Conservation (phyloP, 2,888 invertebrate genomes). For the Habrosyne pyritoides region DNA sequence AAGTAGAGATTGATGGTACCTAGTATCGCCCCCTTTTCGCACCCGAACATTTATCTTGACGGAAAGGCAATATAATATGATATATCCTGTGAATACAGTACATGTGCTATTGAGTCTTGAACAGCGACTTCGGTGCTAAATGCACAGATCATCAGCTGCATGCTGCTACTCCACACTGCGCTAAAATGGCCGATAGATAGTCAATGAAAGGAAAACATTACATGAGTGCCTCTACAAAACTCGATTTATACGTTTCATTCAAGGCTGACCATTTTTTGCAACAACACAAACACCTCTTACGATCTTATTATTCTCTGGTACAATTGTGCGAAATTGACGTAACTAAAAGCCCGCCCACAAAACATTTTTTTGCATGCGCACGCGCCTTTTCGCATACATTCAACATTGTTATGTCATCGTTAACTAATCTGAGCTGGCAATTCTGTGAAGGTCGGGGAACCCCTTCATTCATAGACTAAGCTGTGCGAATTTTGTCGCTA, state of each 20-base stretch:
- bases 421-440: conserved; percentile 56
- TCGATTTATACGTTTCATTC: conserved; percentile 17
- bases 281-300: conserved; percentile 54
- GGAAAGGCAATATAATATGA: too few relatives aligned
- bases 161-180: too few relatives aligned
- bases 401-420: conserved; percentile 74
- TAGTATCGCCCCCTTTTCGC: too few relatives aligned
- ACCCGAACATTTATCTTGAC: too few relatives aligned
- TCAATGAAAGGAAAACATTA: too few relatives aligned
- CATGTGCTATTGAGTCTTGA: too few relatives aligned
- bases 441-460: conserved; percentile 76
- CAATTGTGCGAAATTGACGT: conserved; percentile 81
- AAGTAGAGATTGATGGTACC: too few relatives aligned
- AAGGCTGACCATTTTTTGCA: conserved; percentile 41
- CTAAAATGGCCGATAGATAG: too few relatives aligned
- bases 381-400: conserved; percentile 59
- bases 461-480: conserved; percentile 54
- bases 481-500: conserved; percentile 59
- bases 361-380: conserved; percentile 66
- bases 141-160: too few relatives aligned
- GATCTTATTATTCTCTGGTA: conserved; percentile 66
- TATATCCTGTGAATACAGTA: too few relatives aligned
- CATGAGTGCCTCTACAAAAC: not conserved
- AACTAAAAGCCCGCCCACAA: conserved; percentile 67
- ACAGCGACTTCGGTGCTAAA: too few relatives aligned